phyloP scores from a whole-genome alignment of 2,797 vertebrate genomes.

The Anguilla anguilla region DNA sequence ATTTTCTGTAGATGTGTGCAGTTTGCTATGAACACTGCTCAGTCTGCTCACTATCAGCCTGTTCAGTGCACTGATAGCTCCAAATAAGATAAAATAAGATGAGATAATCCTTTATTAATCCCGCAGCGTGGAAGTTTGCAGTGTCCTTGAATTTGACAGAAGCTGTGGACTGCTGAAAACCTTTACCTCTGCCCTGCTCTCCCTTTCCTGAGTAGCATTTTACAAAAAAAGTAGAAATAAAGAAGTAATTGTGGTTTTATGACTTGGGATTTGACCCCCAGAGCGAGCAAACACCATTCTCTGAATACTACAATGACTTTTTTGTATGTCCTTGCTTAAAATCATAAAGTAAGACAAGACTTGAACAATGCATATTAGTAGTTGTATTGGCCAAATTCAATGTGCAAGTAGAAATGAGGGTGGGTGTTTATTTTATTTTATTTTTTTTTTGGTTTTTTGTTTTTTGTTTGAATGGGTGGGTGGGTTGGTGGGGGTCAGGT shows the following conservation, averaged over 20 bases:
- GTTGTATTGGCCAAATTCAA: conserved; percentile 46
- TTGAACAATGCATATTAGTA: conserved; percentile 56
- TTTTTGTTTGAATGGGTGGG: background rate
- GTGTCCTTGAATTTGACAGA: background rate
- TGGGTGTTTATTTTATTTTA: background rate
- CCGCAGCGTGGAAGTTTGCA: too few relatives aligned
- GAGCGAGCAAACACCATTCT: conserved; percentile 33
- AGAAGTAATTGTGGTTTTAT: conserved; percentile 2
- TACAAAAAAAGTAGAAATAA: conserved; percentile 30
- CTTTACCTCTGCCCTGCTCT: conserved; percentile 22
- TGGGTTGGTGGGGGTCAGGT: conserved; percentile 21
- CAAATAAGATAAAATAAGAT: background rate
- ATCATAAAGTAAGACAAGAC: conserved; percentile 57
- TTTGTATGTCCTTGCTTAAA: conserved; percentile 52
- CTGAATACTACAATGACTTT: conserved; percentile 31
- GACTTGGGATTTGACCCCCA: conserved; percentile 52
- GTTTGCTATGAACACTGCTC: background rate
- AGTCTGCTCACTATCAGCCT: background rate
- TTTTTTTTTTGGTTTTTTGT: background rate
- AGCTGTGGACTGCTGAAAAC: background rate
- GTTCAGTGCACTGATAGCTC: background rate
- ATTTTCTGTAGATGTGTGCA: background rate
- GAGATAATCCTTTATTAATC: too few relatives aligned
- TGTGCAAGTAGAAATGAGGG: conserved; percentile 35
- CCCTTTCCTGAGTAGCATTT: background rate